These are phyloP conservation scores for Pararge aegeria DNA, from an alignment of 1,140 invertebrate genomes.

Conservation along the genomic window DNA sequence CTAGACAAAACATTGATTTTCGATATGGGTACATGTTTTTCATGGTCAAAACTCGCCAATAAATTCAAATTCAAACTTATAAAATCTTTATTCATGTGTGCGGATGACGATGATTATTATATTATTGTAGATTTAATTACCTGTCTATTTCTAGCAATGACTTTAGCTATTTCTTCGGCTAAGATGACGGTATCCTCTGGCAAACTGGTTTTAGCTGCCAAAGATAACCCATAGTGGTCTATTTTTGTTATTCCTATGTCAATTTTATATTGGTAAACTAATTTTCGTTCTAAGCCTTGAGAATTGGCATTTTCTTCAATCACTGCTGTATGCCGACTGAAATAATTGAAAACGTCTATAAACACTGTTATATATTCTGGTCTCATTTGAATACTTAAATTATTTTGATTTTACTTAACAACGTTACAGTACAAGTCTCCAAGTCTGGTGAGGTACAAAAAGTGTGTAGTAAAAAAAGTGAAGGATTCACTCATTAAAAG, in stretches of 20 bases:
- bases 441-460: slow-evolving; percentile 86
- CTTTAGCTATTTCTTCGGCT: slow-evolving; percentile 62
- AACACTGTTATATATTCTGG: too few species aligned
- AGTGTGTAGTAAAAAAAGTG: slow-evolving; percentile 92
- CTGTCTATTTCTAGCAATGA: slow-evolving; percentile 55
- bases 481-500: slow-evolving; percentile 86
- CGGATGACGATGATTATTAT: too few species aligned
- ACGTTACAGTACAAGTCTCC: slow-evolving; percentile 88
- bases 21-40: too few species aligned
- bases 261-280: slow-evolving; percentile 71
- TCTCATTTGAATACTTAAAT: not conserved
- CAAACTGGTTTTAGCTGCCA: slow-evolving; percentile 72
- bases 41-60: too few species aligned
- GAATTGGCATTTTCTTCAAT: slow-evolving; percentile 39
- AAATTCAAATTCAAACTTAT: too few species aligned
- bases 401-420: slow-evolving; percentile 82
- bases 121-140: slow-evolving; percentile 32
- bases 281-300: slow-evolving; percentile 37
- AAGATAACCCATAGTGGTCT: slow-evolving; percentile 63
- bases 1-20: too few species aligned
- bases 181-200: slow-evolving; percentile 63
- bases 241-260: slow-evolving; percentile 58
- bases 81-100: too few species aligned
- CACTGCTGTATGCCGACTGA: slow-evolving; percentile 61
- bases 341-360: slow-evolving; percentile 6